phyloP scores from a whole-genome alignment of 2,888 invertebrate species.

The Tenthredo livida region DNA sequence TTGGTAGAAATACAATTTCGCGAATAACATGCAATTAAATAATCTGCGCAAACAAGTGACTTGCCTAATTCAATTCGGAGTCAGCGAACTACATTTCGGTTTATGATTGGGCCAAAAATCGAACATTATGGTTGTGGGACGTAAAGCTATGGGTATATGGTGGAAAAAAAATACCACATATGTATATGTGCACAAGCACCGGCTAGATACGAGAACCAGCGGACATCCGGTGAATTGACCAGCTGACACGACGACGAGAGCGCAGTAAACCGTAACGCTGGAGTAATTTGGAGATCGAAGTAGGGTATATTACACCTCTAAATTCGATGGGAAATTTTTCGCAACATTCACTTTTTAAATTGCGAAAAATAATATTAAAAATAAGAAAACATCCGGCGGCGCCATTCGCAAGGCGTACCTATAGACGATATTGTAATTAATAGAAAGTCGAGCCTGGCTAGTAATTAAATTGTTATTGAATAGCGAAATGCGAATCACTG shows the following conservation, averaged over 20 bases:
- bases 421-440: background rate
- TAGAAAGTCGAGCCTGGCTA: conserved; percentile 35
- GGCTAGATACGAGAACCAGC: conserved; percentile 50
- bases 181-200: background rate
- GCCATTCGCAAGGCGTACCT: background rate
- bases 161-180: background rate
- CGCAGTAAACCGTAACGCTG: conserved; percentile 61
- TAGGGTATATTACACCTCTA: background rate
- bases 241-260: conserved; percentile 55
- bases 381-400: background rate
- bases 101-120: background rate
- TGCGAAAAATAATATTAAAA: background rate
- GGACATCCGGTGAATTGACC: conserved; percentile 67
- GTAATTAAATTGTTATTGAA: conserved; percentile 32
- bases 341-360: conserved; percentile 21
- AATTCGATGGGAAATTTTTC: conserved; percentile 21
- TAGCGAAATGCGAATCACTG: background rate
- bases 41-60: background rate
- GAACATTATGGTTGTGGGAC: background rate
- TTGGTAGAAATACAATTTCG: background rate
- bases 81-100: background rate
- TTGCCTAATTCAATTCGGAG: background rate
- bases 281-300: conserved; percentile 42
- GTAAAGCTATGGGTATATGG: background rate
- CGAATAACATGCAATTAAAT: background rate